phyloP scores from a whole-genome alignment of 1,140 invertebrate genomes.

The Drosophila teissieri region DNA sequence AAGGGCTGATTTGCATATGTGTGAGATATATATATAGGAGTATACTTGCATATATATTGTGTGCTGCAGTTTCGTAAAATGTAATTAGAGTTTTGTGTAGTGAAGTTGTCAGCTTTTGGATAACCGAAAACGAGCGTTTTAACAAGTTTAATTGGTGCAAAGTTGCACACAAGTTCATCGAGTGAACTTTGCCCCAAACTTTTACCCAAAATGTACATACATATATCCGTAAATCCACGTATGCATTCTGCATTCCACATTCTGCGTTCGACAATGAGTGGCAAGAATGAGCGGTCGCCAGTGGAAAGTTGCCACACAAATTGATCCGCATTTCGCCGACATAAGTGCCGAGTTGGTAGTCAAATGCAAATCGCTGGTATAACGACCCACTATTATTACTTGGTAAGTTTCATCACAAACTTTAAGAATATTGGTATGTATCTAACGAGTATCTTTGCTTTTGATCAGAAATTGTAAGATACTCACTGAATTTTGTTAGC shows the following conservation, averaged over 20 bases:
- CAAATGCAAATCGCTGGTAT: too few species aligned
- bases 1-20: constrained; percentile 51
- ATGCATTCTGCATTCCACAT: constrained; percentile 13
- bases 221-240: background rate
- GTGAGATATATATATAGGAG: background rate
- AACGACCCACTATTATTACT: too few species aligned
- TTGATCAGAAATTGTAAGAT: too few species aligned
- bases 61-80: constrained; percentile 62
- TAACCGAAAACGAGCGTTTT: constrained; percentile 83
- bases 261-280: constrained; percentile 28
- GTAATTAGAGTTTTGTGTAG: constrained; percentile 82
- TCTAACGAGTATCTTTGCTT: too few species aligned
- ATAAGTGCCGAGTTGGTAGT: constrained; percentile 2
- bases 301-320: constrained; percentile 34
- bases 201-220: constrained; percentile 39
- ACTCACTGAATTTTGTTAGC: too few species aligned
- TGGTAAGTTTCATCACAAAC: too few species aligned
- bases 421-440: too few species aligned
- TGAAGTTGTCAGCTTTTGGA: constrained; percentile 80
- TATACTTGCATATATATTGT: background rate
- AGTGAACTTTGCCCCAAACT: constrained; percentile 55
- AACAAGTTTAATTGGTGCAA: constrained; percentile 83
- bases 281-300: constrained; percentile 37
- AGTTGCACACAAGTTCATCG: constrained; percentile 75
- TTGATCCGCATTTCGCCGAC: constrained; percentile 24